phyloP scores from a whole-genome alignment of 2,888 invertebrate species.

The Cataglyphis livida region DNA sequence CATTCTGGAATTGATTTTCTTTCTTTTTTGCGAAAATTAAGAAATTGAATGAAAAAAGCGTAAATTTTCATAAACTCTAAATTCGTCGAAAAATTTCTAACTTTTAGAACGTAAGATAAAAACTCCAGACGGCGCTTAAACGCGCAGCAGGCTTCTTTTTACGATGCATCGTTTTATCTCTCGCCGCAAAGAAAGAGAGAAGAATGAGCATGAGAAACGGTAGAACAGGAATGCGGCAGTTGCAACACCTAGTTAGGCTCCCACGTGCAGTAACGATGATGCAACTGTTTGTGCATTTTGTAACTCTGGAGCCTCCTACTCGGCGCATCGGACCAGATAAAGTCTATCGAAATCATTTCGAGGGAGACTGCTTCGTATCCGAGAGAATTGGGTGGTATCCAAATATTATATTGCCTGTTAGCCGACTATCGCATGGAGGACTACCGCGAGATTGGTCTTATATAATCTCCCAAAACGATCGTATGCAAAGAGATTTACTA shows the following conservation, averaged over 20 bases:
- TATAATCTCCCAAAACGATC: neutral
- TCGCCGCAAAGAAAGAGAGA: conserved; percentile 24
- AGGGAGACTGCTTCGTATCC: neutral
- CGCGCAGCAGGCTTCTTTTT: neutral
- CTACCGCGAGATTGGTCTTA: neutral
- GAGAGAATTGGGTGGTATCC: neutral
- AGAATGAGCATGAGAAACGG: neutral
- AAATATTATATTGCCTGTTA: neutral
- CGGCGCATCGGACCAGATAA: conserved; percentile 58
- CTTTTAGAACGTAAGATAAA: neutral
- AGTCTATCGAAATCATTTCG: conserved; percentile 14
- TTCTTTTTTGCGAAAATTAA: conserved; percentile 10
- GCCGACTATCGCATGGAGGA: neutral
- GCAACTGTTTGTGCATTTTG: conserved; percentile 72
- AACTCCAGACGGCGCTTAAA: neutral
- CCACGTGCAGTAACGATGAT: conserved; percentile 74
- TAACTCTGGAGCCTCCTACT: conserved; percentile 58
- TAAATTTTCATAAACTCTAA: neutral
- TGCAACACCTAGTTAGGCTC: conserved; percentile 70
- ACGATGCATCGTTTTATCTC: conserved; percentile 49
- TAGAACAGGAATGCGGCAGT: conserved; percentile 53
- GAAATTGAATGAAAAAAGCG: neutral
- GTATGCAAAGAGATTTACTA: neutral
- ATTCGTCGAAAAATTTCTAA: neutral
- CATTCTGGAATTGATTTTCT: conserved; percentile 16